Conservation (phyloP, 2,888 invertebrate genomes). For the Leptinotarsa haldemani region DNA sequence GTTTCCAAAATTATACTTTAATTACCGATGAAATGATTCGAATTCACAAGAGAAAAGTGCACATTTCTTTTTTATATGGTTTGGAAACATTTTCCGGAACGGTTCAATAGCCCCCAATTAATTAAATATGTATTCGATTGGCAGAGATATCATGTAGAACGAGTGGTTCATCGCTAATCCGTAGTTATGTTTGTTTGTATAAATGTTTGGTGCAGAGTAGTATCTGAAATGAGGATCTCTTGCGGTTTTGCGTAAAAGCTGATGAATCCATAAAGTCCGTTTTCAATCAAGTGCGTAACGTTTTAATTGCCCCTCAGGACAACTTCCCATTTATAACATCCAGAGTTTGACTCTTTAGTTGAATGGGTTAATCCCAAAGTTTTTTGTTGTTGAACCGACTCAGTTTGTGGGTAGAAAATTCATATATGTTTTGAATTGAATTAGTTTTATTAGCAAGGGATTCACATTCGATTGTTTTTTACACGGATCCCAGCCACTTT, state of each 20-base stretch:
- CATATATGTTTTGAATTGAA: slow-evolving; percentile 7
- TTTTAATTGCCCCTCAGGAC: slow-evolving; percentile 6
- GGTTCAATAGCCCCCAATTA: background rate
- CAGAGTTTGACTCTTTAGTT: slow-evolving; percentile 3
- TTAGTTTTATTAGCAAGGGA: slow-evolving; percentile 12
- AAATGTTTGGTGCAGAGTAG: slow-evolving; percentile 10
- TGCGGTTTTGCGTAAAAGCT: slow-evolving; percentile 1
- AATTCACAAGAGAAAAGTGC: too few species aligned
- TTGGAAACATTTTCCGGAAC: too few species aligned
- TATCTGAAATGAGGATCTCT: background rate
- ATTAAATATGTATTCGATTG: background rate
- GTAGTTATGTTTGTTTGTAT: slow-evolving; percentile 9
- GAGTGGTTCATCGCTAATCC: background rate
- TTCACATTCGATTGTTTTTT: background rate
- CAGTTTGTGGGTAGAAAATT: slow-evolving; percentile 1
- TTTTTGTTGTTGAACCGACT: slow-evolving; percentile 4
- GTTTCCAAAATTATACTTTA: too few species aligned
- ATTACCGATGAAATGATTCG: too few species aligned
- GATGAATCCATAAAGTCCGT: slow-evolving; percentile 14
- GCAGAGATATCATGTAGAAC: background rate
- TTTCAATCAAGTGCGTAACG: slow-evolving; percentile 10
- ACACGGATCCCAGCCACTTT: background rate
- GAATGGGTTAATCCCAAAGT: slow-evolving; percentile 3
- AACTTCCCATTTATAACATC: background rate
- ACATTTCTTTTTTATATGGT: too few species aligned